These are phyloP conservation scores for Mastomys coucha DNA, from an alignment of 2,113 vertebrate species.

Conservation along the genomic window DNA sequence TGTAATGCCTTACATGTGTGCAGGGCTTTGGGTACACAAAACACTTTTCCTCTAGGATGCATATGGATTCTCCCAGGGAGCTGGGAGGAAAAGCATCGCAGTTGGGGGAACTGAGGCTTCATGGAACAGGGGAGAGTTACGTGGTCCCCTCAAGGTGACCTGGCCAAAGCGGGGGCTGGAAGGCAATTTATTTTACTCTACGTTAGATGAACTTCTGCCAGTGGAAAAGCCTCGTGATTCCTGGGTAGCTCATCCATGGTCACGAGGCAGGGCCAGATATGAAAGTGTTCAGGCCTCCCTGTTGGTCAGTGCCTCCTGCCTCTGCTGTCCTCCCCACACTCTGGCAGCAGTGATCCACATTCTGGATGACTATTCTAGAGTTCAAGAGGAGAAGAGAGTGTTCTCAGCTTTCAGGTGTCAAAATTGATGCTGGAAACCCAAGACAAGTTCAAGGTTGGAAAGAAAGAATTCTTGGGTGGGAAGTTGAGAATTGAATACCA, in stretches of 20 bases:
- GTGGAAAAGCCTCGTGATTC: background rate
- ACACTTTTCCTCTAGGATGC: background rate
- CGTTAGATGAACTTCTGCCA: background rate
- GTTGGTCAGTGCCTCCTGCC: background rate
- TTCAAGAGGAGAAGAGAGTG: background rate
- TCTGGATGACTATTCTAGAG: background rate
- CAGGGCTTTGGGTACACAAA: background rate
- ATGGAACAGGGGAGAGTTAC: background rate
- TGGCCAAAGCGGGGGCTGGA: background rate
- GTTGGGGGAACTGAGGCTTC: slow-evolving; percentile 25
- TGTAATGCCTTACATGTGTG: slow-evolving; percentile 27
- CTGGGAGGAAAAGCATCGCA: background rate
- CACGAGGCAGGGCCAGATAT: background rate
- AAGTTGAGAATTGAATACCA: background rate
- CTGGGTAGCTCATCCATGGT: fast-evolving
- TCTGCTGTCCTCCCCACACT: background rate
- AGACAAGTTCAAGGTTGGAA: background rate
- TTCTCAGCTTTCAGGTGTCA: background rate
- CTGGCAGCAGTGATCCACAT: background rate
- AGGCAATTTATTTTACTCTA: background rate
- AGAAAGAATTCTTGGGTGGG: background rate
- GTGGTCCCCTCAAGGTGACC: background rate
- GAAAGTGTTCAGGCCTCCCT: background rate
- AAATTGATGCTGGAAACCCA: background rate
- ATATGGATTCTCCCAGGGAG: background rate